phyloP scores from a whole-genome alignment of 1,140 invertebrate genomes.

The Meloidogyne chitwoodi region DNA sequence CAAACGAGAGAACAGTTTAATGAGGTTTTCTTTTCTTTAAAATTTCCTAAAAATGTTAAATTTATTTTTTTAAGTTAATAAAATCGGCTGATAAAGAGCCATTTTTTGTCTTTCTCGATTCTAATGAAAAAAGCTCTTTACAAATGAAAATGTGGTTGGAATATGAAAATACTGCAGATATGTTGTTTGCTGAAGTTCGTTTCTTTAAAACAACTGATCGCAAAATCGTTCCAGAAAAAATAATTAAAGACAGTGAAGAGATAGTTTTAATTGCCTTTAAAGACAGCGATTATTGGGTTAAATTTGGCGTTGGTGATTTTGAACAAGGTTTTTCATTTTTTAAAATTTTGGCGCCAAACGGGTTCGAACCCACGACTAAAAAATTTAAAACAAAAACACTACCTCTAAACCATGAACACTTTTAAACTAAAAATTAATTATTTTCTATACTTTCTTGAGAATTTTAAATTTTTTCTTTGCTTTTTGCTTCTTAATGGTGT shows the following conservation, averaged over 20 bases:
- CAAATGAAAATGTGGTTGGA: slow-evolving; percentile 37
- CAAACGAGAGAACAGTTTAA: slow-evolving; percentile 31
- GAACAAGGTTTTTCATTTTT: neutral
- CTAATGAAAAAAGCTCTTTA: slow-evolving; percentile 19
- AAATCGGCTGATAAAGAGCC: slow-evolving; percentile 48
- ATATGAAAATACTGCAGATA: slow-evolving; percentile 40
- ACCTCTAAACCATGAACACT: no score
- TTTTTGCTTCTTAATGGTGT: neutral
- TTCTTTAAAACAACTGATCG: slow-evolving; percentile 23
- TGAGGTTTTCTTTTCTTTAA: slow-evolving; percentile 32
- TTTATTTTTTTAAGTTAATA: slow-evolving; percentile 37
- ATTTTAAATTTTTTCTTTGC: neutral
- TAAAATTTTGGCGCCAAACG: no score
- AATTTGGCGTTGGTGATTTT: slow-evolving; percentile 2
- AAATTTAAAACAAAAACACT: no score
- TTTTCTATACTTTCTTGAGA: no score
- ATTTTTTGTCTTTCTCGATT: slow-evolving; percentile 50
- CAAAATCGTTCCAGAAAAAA: slow-evolving; percentile 4
- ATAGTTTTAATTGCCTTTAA: neutral
- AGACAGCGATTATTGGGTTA: neutral
- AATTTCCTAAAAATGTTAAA: neutral
- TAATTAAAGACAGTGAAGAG: slow-evolving; percentile 4
- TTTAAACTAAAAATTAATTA: no score
- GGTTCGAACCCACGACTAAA: no score
- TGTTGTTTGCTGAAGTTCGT: slow-evolving; percentile 46